phyloP scores from a whole-genome alignment of 2,113 vertebrate species.

The Esox niger region DNA sequence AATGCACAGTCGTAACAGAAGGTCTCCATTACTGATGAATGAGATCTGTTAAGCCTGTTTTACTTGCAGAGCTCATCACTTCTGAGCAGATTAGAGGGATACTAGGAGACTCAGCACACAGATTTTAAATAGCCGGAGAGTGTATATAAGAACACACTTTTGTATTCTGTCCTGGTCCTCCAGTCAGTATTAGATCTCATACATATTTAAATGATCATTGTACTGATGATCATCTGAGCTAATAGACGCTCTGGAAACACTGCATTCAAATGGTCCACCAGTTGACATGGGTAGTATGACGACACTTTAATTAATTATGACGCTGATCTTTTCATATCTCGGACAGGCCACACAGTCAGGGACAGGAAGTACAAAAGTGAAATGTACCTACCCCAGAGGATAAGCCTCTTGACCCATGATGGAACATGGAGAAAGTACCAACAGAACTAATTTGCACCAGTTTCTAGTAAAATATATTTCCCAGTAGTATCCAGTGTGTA shows the following conservation, averaged over 20 bases:
- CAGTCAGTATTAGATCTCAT: neutral
- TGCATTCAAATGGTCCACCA: neutral
- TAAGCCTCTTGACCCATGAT: conserved; percentile 5
- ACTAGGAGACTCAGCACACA: conserved; percentile 15
- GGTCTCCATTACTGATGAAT: conserved; percentile 11
- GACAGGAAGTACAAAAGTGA: too few relatives aligned
- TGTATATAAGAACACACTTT: conserved; percentile 3
- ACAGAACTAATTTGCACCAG: conserved; percentile 53
- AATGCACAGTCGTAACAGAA: neutral
- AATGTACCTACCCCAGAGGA: too few relatives aligned
- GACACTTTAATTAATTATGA: too few relatives aligned
- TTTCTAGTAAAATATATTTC: conserved; percentile 53
- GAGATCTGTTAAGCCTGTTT: conserved; percentile 15
- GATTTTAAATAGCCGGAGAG: conserved; percentile 18
- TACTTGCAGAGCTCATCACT: conserved; percentile 13
- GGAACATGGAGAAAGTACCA: conserved; percentile 45
- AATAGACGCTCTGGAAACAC: neutral
- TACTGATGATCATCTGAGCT: too few relatives aligned
- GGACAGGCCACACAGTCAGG: too few relatives aligned
- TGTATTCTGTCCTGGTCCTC: conserved; percentile 11
- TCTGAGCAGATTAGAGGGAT: conserved; percentile 17
- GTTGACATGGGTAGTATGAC: too few relatives aligned
- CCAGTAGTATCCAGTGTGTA: conserved; percentile 47
- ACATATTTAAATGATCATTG: too few relatives aligned
- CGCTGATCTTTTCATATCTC: too few relatives aligned